phyloP scores from a whole-genome alignment of 2,888 invertebrate genomes.

The Oxycera nigricornis region DNA sequence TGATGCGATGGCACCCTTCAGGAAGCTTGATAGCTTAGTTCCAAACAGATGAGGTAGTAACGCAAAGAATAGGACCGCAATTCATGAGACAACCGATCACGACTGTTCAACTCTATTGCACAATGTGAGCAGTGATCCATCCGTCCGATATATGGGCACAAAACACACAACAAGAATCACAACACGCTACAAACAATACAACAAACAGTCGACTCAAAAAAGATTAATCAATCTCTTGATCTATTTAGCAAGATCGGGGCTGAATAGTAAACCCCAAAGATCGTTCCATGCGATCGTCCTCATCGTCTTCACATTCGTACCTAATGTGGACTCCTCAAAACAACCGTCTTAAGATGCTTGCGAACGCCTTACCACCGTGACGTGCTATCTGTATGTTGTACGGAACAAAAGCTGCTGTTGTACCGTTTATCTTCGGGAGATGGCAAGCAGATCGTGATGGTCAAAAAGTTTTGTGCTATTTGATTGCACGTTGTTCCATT shows the following conservation, averaged over 20 bases:
- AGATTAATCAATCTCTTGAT: slow-evolving; percentile 48
- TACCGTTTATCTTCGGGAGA: slow-evolving; percentile 30
- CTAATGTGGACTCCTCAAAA: slow-evolving; percentile 22
- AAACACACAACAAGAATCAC: slow-evolving; percentile 35
- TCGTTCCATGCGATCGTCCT: slow-evolving; percentile 42
- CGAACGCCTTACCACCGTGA: slow-evolving; percentile 6
- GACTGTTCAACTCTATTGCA: slow-evolving; percentile 30
- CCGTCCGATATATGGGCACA: slow-evolving; percentile 33
- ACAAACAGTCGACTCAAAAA: slow-evolving; percentile 33
- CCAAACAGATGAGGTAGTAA: slow-evolving; percentile 7
- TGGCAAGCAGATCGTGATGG: slow-evolving; percentile 47
- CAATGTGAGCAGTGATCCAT: slow-evolving; percentile 12
- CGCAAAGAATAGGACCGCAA: slow-evolving; percentile 28
- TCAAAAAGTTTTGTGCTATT: slow-evolving; percentile 42
- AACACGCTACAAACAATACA: slow-evolving; percentile 33
- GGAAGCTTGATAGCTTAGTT: slow-evolving; percentile 44
- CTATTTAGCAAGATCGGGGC: slow-evolving; percentile 43
- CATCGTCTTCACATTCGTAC: slow-evolving; percentile 21
- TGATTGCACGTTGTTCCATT: slow-evolving; percentile 36
- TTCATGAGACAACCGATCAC: slow-evolving; percentile 34
- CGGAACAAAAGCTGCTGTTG: slow-evolving; percentile 43
- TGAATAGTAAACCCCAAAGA: slow-evolving; percentile 35
- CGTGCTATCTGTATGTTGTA: not conserved
- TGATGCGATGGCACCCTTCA: slow-evolving; percentile 27
- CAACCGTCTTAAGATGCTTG: slow-evolving; percentile 27